These are phyloP conservation scores for Cephus rjabovi DNA, from an alignment of 2,888 invertebrate species.

Conservation along the genomic window DNA sequence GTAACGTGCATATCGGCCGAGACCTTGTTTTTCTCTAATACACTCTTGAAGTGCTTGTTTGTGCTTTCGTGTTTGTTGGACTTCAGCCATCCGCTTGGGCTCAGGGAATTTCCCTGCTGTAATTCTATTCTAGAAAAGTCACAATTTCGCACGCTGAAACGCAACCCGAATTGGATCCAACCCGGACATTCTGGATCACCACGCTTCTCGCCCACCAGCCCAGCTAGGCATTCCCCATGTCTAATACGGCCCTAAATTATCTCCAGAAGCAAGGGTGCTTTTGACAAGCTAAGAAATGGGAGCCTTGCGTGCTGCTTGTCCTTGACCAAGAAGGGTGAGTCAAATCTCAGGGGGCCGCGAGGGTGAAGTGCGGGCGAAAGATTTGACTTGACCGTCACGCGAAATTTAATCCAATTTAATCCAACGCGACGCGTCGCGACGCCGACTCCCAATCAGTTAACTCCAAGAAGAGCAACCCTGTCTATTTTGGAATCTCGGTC, in stretches of 20 bases:
- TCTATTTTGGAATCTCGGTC: constrained; percentile 36
- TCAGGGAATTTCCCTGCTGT: background rate
- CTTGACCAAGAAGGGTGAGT: constrained; percentile 17
- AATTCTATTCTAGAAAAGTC: background rate
- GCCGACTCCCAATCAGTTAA: background rate
- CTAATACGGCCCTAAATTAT: background rate
- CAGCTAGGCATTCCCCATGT: background rate
- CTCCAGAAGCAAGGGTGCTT: background rate
- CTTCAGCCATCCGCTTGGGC: background rate
- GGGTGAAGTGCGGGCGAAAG: background rate
- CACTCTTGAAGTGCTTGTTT: background rate
- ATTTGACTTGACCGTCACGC: constrained; percentile 33
- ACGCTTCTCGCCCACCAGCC: background rate
- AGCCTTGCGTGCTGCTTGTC: constrained; percentile 41
- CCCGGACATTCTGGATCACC: background rate
- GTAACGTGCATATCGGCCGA: background rate
- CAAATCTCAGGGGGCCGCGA: background rate
- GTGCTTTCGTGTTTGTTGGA: background rate
- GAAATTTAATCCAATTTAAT: constrained; percentile 25
- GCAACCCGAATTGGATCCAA: background rate
- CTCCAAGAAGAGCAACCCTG: constrained; percentile 18
- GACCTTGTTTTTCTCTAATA: background rate
- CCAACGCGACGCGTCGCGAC: background rate
- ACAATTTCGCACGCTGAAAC: background rate
- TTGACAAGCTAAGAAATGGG: constrained; percentile 21